Evolutionary conservation across 2,113 vertebrate genomes (phyloP).

Genomic region (Dendrocopos noguchii): DNA sequence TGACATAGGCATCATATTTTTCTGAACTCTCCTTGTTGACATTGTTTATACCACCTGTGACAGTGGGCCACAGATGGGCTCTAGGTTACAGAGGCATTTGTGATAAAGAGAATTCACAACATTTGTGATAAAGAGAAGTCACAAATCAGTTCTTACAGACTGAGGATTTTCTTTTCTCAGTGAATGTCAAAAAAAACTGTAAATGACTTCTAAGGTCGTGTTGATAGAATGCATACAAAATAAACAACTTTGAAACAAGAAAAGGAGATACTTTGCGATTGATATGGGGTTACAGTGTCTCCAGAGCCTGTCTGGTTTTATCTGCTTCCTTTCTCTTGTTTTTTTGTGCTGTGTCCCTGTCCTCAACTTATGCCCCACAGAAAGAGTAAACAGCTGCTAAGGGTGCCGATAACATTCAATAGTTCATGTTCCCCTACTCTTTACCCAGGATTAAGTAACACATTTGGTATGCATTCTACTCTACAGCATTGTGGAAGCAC

Average conservation of each 20-base stretch:
- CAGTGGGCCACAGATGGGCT: neutral
- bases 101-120: neutral
- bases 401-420: neutral
- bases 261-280: neutral
- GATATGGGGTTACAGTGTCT: neutral
- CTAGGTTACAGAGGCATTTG: neutral
- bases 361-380: neutral
- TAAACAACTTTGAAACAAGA: neutral
- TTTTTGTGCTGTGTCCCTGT: neutral
- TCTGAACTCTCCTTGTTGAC: neutral
- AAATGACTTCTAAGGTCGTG: neutral
- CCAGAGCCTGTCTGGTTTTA: neutral
- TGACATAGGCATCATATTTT: neutral
- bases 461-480: neutral
- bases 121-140: neutral
- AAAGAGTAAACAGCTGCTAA: conserved; percentile 1
- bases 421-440: neutral
- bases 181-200: neutral
- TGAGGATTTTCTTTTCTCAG: neutral
- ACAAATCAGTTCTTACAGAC: neutral
- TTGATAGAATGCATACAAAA: neutral
- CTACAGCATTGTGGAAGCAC: neutral
- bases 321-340: neutral
- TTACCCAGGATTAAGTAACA: neutral
- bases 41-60: neutral